phyloP scores from a whole-genome alignment of 2,113 vertebrate genomes.

The Labeo rohita region DNA sequence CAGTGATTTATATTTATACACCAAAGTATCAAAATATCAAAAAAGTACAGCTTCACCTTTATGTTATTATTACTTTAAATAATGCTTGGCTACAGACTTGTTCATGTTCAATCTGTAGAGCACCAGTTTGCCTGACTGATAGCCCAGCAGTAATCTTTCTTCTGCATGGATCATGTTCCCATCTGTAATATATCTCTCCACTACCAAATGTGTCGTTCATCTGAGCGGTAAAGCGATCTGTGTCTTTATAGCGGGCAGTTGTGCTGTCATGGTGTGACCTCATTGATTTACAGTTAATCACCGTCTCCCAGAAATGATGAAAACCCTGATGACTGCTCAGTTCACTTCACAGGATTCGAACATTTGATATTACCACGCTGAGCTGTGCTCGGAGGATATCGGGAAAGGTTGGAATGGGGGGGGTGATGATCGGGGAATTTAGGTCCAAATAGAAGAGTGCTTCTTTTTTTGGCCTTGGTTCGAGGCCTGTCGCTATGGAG shows the following conservation, averaged over 20 bases:
- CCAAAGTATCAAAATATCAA: neutral
- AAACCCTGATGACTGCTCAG: neutral
- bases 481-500: conserved; percentile 78
- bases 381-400: neutral
- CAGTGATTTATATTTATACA: neutral
- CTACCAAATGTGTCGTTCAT: conserved; percentile 68
- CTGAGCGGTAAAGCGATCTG: conserved; percentile 58
- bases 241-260: conserved; percentile 59
- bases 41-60: neutral
- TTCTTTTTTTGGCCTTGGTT: conserved; percentile 80
- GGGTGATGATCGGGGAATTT: conserved; percentile 37
- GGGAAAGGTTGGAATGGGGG: neutral
- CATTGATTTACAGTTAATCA: conserved; percentile 61
- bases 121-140: conserved; percentile 25
- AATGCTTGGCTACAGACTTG: neutral
- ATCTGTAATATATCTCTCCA: conserved; percentile 57
- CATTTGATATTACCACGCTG: conserved; percentile 36
- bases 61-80: neutral
- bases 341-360: conserved; percentile 25
- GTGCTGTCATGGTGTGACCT: conserved; percentile 56
- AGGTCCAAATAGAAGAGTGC: conserved; percentile 23
- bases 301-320: conserved; percentile 37
- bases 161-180: conserved; percentile 59
- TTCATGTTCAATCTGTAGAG: conserved; percentile 7
- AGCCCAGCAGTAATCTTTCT: conserved; percentile 22